Evolutionary conservation across 2,113 vertebrate genomes (phyloP), one percentile per base, ranked within the genome.

Genomic region (Butastur rufipennis): DNA sequence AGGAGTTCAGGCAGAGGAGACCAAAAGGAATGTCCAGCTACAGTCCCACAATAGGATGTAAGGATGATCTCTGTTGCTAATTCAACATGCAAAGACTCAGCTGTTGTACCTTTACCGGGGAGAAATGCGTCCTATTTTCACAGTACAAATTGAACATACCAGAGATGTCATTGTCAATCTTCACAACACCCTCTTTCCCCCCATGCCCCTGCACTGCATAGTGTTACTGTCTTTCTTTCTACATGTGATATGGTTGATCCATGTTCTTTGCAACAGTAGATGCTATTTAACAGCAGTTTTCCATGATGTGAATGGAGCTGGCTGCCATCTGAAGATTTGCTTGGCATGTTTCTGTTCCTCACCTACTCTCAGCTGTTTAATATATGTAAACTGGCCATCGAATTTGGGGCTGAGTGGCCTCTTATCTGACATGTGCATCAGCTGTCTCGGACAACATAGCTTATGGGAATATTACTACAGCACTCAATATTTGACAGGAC

Each of bases 191-290:
- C 9, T 1, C 40, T 62, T 47, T n/a, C 25, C 61, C 25, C 29
- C 62, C 0, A 0, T 26, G 34, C 5, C 10, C 23, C 38, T 40
- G 53, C 52, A 5, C 29, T 59, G 73, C 43, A 13, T 4, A 23
- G 31, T 1, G 4, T 36, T 66, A 26, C 36, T 15, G 14, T 42
- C 53, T 45, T 52, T 50, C 43, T 65, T 68, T 68, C 52, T 56
- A 4, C 0, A 0, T 16, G 6, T 9, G 32, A 5, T 34, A 42
- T 16, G 77, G 45, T 65, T 29, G 27, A 42, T 45, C 62, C 50
- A 26, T 11, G 47, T 25, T 47, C 77, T 70, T n/a, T 74, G 29
- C 40, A 48, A 52, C 31, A 59, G 40, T 2, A 53, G 48, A 31
- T n/a, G 27, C 22, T 81, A 15, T 62, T 86, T 20, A 84, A 36